Evolutionary conservation across 2,797 vertebrate species (phyloP).

Genomic region (Pyrocephalus nanus): DNA sequence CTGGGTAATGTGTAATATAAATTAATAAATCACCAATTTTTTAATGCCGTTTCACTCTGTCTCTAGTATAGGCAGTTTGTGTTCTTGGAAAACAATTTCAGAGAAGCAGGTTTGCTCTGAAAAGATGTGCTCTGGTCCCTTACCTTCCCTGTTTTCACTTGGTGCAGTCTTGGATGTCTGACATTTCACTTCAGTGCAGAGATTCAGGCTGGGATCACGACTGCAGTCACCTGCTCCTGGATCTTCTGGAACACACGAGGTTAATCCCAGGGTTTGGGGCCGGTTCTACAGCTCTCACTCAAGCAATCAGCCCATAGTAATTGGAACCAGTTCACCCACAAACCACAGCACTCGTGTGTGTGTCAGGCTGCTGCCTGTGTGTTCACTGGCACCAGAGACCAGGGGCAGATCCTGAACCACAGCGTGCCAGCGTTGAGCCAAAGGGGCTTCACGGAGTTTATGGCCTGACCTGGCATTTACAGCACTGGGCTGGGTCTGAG

Average conservation of each 20-base stretch:
- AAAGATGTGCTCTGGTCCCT: not conserved
- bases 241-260: not conserved
- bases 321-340: constrained; percentile 57
- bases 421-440: not conserved
- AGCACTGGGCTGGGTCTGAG: not conserved
- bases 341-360: constrained; percentile 24
- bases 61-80: not conserved
- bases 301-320: not conserved
- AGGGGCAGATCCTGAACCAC: not conserved
- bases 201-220: not conserved
- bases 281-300: not conserved
- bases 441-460: not conserved
- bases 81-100: not conserved
- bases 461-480: not conserved
- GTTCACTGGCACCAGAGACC: not conserved
- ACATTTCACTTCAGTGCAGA: not conserved
- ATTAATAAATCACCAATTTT: not conserved
- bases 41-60: not conserved
- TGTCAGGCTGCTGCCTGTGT: not conserved
- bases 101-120: not conserved
- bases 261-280: not conserved
- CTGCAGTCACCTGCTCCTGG: not conserved
- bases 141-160: not conserved
- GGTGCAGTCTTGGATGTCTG: not conserved
- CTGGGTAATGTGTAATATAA: not conserved